These are phyloP conservation scores for Scalopus aquaticus DNA, from an alignment of 2,113 vertebrate species.

Conservation along the genomic window DNA sequence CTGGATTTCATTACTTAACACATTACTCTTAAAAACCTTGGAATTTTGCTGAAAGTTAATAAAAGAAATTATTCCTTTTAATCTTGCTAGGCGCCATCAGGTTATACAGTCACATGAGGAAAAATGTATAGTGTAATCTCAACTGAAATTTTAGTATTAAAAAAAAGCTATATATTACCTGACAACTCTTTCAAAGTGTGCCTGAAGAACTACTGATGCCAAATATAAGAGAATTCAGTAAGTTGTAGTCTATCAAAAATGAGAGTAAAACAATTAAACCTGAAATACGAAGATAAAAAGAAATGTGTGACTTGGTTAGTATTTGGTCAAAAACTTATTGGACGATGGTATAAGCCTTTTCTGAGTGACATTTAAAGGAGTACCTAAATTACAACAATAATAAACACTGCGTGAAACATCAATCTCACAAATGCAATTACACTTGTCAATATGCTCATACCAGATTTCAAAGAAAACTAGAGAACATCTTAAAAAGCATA, in stretches of 20 bases:
- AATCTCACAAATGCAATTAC: not conserved
- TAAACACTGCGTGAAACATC: not conserved
- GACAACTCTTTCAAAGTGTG: not conserved
- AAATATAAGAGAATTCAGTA: not conserved
- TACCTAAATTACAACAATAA: not conserved
- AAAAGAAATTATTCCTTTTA: not conserved
- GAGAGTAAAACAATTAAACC: conserved; percentile 16
- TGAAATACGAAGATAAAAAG: conserved; percentile 10
- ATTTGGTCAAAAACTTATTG: not conserved
- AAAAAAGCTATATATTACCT: not conserved
- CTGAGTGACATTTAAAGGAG: not conserved
- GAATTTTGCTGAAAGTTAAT: not conserved
- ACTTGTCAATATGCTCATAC: not conserved
- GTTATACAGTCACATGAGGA: not conserved
- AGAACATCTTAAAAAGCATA: not conserved
- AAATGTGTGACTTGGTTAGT: conserved; percentile 29
- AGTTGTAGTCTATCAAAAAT: not conserved
- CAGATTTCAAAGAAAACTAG: conserved; percentile 17
- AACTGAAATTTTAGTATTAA: not conserved
- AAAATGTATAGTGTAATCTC: not conserved
- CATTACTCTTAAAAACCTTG: not conserved
- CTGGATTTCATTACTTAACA: not conserved
- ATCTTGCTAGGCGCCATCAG: not conserved
- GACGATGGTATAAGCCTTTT: not conserved
- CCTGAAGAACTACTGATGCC: conserved; percentile 17